Evolutionary conservation across 1,140 invertebrate species (phyloP).

Genomic region (Gonioctena quinquepunctata): DNA sequence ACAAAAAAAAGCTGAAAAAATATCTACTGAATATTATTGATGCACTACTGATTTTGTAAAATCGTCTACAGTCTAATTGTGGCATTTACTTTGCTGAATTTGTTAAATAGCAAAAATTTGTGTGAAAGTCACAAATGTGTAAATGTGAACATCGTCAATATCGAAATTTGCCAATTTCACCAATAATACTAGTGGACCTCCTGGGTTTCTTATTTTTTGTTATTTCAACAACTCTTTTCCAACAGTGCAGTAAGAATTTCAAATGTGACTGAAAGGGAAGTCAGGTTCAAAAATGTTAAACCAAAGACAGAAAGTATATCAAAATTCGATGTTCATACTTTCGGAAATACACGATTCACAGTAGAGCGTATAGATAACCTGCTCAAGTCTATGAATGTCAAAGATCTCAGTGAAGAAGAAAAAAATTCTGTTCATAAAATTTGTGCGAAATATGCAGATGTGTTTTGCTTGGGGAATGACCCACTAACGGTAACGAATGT

Average conservation of each 20-base stretch:
- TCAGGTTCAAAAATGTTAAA: slow-evolving; percentile 27
- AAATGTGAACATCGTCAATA: too few species aligned
- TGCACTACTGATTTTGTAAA: too few species aligned
- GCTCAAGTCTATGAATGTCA: slow-evolving; percentile 31
- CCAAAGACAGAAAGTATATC: slow-evolving; percentile 20
- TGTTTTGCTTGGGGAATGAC: slow-evolving; percentile 42
- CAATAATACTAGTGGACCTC: too few species aligned
- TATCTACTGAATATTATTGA: too few species aligned
- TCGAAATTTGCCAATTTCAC: too few species aligned
- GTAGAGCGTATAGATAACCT: slow-evolving; percentile 23
- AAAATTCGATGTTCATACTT: slow-evolving; percentile 23
- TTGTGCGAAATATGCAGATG: slow-evolving; percentile 42
- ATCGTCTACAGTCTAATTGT: too few species aligned
- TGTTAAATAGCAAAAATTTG: too few species aligned
- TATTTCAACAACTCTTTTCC: too few species aligned
- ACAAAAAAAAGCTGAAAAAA: too few species aligned
- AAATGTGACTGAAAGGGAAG: slow-evolving; percentile 26
- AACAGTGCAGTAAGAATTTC: slow-evolving; percentile 22
- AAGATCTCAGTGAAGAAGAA: slow-evolving; percentile 40
- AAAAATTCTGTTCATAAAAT: slow-evolving; percentile 32
- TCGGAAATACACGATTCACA: slow-evolving; percentile 13
- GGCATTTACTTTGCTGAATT: too few species aligned
- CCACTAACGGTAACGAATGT: slow-evolving; percentile 32
- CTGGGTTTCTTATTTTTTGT: too few species aligned
- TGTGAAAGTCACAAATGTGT: too few species aligned